A percentile compares a stretch with the other conserved stretches of the same genome.
These are phyloP conservation scores for Danaus melanippus DNA, from an alignment of 1,140 invertebrate genomes.

Conservation along the genomic window DNA sequence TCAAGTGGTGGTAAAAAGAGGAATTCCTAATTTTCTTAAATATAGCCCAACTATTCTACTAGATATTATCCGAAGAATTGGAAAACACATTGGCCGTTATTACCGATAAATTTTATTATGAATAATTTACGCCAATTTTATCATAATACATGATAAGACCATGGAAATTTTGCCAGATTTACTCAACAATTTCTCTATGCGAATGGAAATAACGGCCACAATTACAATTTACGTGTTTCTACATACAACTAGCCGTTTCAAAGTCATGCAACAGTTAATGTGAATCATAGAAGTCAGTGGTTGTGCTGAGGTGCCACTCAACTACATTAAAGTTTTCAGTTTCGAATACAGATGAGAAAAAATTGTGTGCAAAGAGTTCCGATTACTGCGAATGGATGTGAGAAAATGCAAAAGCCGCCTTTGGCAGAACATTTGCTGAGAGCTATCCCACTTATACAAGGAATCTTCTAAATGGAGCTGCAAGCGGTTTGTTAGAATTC, in stretches of 20 bases:
- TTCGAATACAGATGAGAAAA: slow-evolving; percentile 11
- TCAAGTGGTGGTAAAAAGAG: too few relatives aligned
- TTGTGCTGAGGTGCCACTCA: slow-evolving; percentile 56
- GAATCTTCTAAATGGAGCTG: slow-evolving; percentile 10
- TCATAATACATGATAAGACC: slow-evolving; percentile 3
- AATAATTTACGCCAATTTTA: slow-evolving; percentile 15
- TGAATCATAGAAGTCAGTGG: slow-evolving; percentile 41
- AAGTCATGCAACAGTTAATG: slow-evolving; percentile 49
- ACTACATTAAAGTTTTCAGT: slow-evolving; percentile 13
- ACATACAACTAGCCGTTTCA: slow-evolving; percentile 51
- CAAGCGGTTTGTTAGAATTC: slow-evolving; percentile 1
- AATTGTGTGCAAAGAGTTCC: slow-evolving; percentile 10
- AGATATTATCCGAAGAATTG: slow-evolving; percentile 6
- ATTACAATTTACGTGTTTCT: slow-evolving; percentile 37
- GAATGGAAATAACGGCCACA: slow-evolving; percentile 66
- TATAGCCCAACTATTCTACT: slow-evolving; percentile 13
- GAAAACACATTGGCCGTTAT: slow-evolving; percentile 50
- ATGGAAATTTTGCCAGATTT: slow-evolving; percentile 64
- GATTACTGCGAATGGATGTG: slow-evolving; percentile 13
- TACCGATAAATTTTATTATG: slow-evolving; percentile 30
- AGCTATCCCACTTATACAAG: slow-evolving; percentile 1
- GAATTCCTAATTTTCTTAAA: background rate
- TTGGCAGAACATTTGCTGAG: background rate
- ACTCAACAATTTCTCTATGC: slow-evolving; percentile 34
- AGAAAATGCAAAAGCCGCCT: slow-evolving; percentile 8